Percentiles rank a stretch among this genome's conserved stretches.
Evolutionary conservation across 1,140 invertebrate species (phyloP).

Genomic region (Polyergus mexicanus): DNA sequence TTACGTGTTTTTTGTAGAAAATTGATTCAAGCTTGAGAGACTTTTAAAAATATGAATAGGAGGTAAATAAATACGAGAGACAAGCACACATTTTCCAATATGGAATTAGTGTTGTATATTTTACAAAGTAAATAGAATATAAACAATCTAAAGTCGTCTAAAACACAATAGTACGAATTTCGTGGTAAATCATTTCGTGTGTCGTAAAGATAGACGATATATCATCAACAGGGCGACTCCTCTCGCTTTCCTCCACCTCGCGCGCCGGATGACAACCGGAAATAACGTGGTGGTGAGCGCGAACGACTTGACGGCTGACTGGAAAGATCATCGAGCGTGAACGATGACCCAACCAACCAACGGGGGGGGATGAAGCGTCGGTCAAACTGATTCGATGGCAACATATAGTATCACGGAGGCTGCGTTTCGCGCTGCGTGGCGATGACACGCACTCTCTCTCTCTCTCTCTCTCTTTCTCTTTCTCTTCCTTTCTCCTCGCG

Average conservation of each 20-base stretch:
- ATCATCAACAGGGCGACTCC: constrained; percentile 83
- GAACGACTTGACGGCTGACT: constrained; percentile 17
- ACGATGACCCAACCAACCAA: constrained; percentile 47
- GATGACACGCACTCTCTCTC: constrained; percentile 19
- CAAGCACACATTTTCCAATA: constrained; percentile 71
- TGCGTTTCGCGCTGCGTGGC: constrained; percentile 11
- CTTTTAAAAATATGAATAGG: no score
- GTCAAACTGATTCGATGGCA: constrained; percentile 71
- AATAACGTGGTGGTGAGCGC: constrained; percentile 54
- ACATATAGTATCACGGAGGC: constrained; percentile 55
- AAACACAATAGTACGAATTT: constrained; percentile 84
- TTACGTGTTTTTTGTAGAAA: not conserved
- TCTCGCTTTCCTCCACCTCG: constrained; percentile 59
- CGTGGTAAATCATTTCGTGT: constrained; percentile 81
- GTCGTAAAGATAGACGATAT: constrained; percentile 84
- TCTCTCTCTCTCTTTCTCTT: not conserved
- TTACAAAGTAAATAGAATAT: constrained; percentile 86
- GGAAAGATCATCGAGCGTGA: constrained; percentile 68
- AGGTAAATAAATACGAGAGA: constrained; percentile 26
- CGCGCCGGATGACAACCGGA: constrained; percentile 41
- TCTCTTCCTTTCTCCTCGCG: not conserved
- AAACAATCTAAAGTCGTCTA: constrained; percentile 85
- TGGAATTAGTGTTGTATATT: constrained; percentile 86
- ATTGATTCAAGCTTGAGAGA: no score
- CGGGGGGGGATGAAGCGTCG: constrained; percentile 4